Evolutionary conservation across 64 coral and sea anemone species (phyloP).

Genomic region (Stichodactyla helianthus): DNA sequence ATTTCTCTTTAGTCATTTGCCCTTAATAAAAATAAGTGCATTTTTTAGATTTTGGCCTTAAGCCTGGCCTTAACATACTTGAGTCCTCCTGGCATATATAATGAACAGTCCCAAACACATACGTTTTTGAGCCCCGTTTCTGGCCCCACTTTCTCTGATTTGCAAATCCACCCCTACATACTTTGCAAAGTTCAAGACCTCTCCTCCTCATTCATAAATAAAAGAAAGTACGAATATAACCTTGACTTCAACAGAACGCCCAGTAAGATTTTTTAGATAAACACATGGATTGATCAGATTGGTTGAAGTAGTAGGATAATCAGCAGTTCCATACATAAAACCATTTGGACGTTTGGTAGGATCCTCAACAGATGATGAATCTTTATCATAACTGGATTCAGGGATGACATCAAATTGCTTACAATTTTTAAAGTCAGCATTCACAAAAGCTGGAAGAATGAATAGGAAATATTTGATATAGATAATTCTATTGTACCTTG

Average conservation of each 20-base stretch:
- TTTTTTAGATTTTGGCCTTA: too few relatives aligned
- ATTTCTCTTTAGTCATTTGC: too few relatives aligned
- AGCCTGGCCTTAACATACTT: too few relatives aligned
- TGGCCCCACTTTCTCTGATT: background rate
- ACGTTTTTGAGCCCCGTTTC: too few relatives aligned
- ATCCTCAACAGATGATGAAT: constrained; percentile 32
- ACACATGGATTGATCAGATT: constrained; percentile 68
- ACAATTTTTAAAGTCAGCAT: constrained; percentile 33
- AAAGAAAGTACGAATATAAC: constrained; percentile 22
- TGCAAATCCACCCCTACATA: background rate
- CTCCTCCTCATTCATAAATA: background rate
- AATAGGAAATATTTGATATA: background rate
- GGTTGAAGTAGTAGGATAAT: constrained; percentile 25
- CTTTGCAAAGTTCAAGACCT: background rate
- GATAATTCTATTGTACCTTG: too few relatives aligned
- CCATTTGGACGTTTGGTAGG: constrained; percentile 64
- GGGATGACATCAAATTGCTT: constrained; percentile 49
- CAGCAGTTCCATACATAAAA: constrained; percentile 18
- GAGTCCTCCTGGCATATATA: too few relatives aligned
- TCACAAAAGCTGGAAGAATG: background rate
- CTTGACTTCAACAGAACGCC: constrained; percentile 56
- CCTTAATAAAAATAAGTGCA: too few relatives aligned
- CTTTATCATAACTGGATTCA: constrained; percentile 56
- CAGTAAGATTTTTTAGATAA: constrained; percentile 52
- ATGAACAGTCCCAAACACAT: too few relatives aligned